Percentiles rank a stretch among this genome's conserved stretches.
These are phyloP conservation scores for Drosophila carrolli DNA, from an alignment of 1,140 invertebrate species.

Conservation along the genomic window DNA sequence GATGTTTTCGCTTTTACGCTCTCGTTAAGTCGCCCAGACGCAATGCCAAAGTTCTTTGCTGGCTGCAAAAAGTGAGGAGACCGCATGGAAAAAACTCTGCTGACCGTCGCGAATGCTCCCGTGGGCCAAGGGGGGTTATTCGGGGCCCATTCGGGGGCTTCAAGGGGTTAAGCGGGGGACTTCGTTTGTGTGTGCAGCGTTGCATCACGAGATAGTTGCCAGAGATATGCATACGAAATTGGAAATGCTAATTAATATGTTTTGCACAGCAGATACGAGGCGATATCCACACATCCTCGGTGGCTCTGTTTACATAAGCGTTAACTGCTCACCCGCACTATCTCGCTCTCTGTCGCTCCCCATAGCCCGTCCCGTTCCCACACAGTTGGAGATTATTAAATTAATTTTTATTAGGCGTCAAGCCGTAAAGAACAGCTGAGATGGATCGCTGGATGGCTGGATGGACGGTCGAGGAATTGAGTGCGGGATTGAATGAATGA, in stretches of 20 bases:
- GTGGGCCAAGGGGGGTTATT: slow-evolving; percentile 14
- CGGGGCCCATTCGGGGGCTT: not conserved
- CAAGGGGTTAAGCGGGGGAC: slow-evolving; percentile 17
- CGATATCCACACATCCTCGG: slow-evolving; percentile 64
- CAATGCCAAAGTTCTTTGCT: slow-evolving; percentile 67
- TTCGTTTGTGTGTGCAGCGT: slow-evolving; percentile 67
- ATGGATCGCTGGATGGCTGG: slow-evolving; percentile 21
- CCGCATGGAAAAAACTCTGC: slow-evolving; percentile 49
- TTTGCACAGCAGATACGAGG: slow-evolving; percentile 74
- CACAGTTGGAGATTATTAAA: slow-evolving; percentile 65
- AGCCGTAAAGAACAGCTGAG: slow-evolving; percentile 80
- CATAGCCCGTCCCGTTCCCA: slow-evolving; percentile 1
- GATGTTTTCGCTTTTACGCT: slow-evolving; percentile 83
- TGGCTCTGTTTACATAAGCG: slow-evolving; percentile 76
- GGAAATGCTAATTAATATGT: slow-evolving; percentile 83
- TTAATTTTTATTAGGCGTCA: slow-evolving; percentile 82
- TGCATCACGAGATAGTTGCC: slow-evolving; percentile 76
- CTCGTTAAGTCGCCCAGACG: slow-evolving; percentile 76
- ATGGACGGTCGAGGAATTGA: slow-evolving; percentile 16
- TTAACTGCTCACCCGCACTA: slow-evolving; percentile 61
- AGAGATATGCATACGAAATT: slow-evolving; percentile 79
- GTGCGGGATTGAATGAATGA: slow-evolving; percentile 46
- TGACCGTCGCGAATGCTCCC: slow-evolving; percentile 58
- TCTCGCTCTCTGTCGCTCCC: not conserved
- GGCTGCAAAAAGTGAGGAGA: slow-evolving; percentile 29